phyloP scores from a whole-genome alignment of 2,888 invertebrate genomes.

The Drosophila lutescens region DNA sequence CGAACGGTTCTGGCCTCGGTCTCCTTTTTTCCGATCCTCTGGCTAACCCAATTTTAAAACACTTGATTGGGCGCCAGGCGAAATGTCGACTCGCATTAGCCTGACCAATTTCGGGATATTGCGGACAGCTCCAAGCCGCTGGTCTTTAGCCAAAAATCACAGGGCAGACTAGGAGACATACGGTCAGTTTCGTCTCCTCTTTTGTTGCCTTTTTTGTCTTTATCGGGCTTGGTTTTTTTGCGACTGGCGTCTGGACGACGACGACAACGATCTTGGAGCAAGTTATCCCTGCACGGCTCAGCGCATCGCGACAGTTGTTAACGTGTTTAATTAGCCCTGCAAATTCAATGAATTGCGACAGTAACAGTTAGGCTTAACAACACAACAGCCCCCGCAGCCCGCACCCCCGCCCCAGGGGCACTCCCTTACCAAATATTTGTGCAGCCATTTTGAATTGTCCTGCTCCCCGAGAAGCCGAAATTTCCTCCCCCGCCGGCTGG shows the following conservation, averaged over 20 bases:
- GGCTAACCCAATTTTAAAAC: slow-evolving; percentile 77
- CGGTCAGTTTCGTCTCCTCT: slow-evolving; percentile 25
- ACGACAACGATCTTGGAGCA: slow-evolving; percentile 68
- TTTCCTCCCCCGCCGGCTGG: slow-evolving; percentile 33
- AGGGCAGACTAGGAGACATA: slow-evolving; percentile 42
- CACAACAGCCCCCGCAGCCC: slow-evolving; percentile 29
- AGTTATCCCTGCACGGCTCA: slow-evolving; percentile 76
- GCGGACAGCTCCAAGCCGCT: slow-evolving; percentile 76
- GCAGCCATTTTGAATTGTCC: slow-evolving; percentile 83
- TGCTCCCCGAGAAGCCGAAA: slow-evolving; percentile 26
- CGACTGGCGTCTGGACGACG: slow-evolving; percentile 65
- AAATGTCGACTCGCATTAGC: slow-evolving; percentile 74
- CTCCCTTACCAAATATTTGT: slow-evolving; percentile 80
- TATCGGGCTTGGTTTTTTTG: background rate
- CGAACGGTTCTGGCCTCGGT: slow-evolving; percentile 52
- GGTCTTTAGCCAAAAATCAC: slow-evolving; percentile 71
- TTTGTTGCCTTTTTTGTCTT: background rate
- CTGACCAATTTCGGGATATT: slow-evolving; percentile 46
- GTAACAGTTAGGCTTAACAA: slow-evolving; percentile 75
- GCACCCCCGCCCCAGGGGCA: slow-evolving; percentile 16
- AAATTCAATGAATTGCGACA: slow-evolving; percentile 81
- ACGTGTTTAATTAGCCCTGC: slow-evolving; percentile 80
- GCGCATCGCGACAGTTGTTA: slow-evolving; percentile 77
- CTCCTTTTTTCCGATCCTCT: slow-evolving; percentile 27
- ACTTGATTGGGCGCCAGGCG: slow-evolving; percentile 83